Evolutionary conservation across 2,113 vertebrate species (phyloP), one percentile per base, ranked within the genome.

Genomic region (Pygoscelis adeliae): DNA sequence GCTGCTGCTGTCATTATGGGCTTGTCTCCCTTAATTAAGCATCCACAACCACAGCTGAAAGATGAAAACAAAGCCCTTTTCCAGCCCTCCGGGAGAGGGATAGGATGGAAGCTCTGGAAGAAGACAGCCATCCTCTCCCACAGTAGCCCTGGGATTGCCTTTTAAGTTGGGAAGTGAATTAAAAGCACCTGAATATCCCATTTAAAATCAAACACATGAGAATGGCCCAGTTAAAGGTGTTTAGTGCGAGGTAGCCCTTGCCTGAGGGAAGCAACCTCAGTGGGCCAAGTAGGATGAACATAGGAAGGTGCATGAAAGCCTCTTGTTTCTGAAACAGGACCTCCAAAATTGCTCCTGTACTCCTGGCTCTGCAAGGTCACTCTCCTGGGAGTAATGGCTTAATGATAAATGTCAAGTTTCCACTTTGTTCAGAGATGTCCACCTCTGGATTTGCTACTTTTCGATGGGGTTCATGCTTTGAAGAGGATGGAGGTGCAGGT

Each of bases 1-100:
- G 96, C 92, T 93, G 90, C 95, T 92, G 47, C 61, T 89, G 65
- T 87, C 86, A 92, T 74, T 92, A 89, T 56, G 80, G 95, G 34
- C 47, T 92, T 92, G 88, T 92, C 83, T 86, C 56, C 86, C 90
- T 89, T 95, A 97, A 97, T 97, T 95, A 97, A 82, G 49, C 73
- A 92, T 8, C 85, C 83, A 90, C 46, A 93, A 47, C 38, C 59
- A 80, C 50, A 83, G 80, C 11, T 58, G 29, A 89, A 89, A 87
- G 80, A 83, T 4, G 36, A 93, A 96, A 92, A 93, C 63, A 89
- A 94, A 95, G 76, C 56, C 50, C 72, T 92, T 63, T 92, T 80
- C 61, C 74, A 93, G 74, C 71, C 58, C 49, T 90, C 40, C 44
- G 80, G 22, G 36, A 90, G 7, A 81, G 29, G 34, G 36, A 27